phyloP scores from a whole-genome alignment of 1,140 invertebrate species.

The Riptortus pedestris region DNA sequence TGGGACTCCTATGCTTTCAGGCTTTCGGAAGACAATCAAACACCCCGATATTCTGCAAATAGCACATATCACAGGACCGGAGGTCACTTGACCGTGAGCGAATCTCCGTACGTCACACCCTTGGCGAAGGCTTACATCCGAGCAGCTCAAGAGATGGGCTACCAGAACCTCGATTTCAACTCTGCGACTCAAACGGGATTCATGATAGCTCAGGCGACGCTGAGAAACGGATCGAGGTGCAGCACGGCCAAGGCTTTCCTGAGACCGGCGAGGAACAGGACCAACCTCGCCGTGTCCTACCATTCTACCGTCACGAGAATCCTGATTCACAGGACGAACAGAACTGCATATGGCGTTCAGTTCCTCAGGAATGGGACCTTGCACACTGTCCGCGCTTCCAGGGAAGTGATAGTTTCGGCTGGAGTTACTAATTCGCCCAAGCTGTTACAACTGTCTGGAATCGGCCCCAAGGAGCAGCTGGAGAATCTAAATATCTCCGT shows the following conservation, averaged over 20 bases:
- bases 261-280: conserved; percentile 38
- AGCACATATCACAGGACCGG: conserved; percentile 41
- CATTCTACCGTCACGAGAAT: conserved; percentile 58
- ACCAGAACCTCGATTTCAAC: conserved; percentile 43
- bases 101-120: conserved; percentile 43
- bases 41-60: neutral
- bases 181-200: conserved; percentile 42
- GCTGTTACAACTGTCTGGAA: conserved; percentile 58
- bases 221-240: conserved; percentile 29
- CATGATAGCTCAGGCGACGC: conserved; percentile 33
- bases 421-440: conserved; percentile 62
- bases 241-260: conserved; percentile 46
- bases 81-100: conserved; percentile 46
- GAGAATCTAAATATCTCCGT: conserved; percentile 39
- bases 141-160: conserved; percentile 45
- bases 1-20: too few relatives aligned
- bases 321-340: conserved; percentile 50
- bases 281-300: conserved; percentile 59
- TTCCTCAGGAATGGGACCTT: conserved; percentile 39
- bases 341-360: conserved; percentile 47
- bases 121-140: conserved; percentile 46
- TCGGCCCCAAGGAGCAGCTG: conserved; percentile 51
- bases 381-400: conserved; percentile 33
- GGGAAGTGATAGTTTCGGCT: conserved; percentile 56
- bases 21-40: neutral